A percentile compares a stretch with the other conserved stretches of the same genome.
These are phyloP conservation scores for Eunapius fragilis DNA, from an alignment of 37 sponge, comb jelly and placozoan species.

Conservation along the genomic window DNA sequence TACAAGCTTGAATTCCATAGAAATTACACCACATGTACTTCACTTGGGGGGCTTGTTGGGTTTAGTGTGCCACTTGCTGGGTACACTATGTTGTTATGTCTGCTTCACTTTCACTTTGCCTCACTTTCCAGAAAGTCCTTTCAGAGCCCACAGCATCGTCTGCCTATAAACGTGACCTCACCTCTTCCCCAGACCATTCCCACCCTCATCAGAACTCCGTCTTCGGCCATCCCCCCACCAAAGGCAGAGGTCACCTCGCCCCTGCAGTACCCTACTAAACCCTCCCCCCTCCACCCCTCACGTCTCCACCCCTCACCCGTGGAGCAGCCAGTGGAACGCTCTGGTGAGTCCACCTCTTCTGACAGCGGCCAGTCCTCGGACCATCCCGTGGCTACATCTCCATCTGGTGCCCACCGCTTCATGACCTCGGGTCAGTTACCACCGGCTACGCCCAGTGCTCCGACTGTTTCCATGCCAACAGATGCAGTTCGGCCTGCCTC, in stretches of 20 bases:
- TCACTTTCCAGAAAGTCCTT: background rate
- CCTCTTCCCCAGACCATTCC: background rate
- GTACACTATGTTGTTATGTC: background rate
- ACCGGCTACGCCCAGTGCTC: background rate
- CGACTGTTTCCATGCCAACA: background rate
- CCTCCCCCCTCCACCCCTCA: background rate
- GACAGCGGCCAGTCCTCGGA: background rate
- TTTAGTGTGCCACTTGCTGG: no score
- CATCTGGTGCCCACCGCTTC: background rate
- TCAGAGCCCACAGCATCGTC: background rate
- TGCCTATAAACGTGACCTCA: background rate
- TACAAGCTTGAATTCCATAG: no score
- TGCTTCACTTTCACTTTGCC: constrained; percentile 17
- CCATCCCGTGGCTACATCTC: background rate
- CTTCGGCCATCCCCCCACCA: background rate
- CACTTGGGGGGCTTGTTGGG: no score
- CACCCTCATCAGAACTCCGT: background rate
- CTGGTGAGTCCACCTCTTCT: background rate
- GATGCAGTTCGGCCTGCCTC: background rate
- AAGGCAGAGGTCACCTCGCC: background rate
- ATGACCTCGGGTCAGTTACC: background rate
- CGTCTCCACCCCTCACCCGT: no score
- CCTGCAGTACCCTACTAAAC: background rate
- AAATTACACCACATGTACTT: no score
- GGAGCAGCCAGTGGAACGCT: background rate